Conservation (phyloP, 2,888 invertebrate species). For the Drosophila subsilvestris region DNA sequence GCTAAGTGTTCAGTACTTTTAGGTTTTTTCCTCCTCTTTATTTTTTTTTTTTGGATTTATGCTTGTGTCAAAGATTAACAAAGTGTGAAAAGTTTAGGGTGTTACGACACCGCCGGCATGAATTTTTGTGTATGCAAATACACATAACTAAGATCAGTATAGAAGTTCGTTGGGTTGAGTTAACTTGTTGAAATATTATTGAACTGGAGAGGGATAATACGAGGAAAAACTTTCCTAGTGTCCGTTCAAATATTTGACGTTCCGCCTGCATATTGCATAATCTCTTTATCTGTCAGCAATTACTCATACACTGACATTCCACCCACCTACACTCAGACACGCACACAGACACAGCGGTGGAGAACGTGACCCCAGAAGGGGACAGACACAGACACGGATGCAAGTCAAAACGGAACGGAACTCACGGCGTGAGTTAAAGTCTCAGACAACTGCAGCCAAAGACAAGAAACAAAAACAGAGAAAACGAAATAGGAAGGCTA, state of each 20-base stretch:
- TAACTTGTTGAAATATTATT: no score
- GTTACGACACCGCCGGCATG: constrained; percentile 19
- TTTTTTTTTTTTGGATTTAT: constrained; percentile 3
- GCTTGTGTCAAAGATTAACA: constrained; percentile 61
- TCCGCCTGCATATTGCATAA: constrained; percentile 27
- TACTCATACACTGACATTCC: constrained; percentile 32
- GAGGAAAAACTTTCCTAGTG: not conserved
- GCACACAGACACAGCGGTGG: constrained; percentile 27
- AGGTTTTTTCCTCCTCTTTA: constrained; percentile 19
- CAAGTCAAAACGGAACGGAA: constrained; percentile 20
- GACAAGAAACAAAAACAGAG: constrained; percentile 20
- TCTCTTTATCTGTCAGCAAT: constrained; percentile 25
- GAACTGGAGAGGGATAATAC: no score
- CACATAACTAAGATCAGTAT: not conserved
- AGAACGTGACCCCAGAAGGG: constrained; percentile 63
- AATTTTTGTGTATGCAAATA: constrained; percentile 3
- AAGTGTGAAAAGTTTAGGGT: constrained; percentile 71
- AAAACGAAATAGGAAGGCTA: constrained; percentile 9
- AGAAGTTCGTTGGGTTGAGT: no score
- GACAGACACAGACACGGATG: constrained; percentile 48
- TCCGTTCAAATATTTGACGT: not conserved
- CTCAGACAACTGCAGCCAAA: constrained; percentile 18
- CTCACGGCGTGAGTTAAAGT: constrained; percentile 61
- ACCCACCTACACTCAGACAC: constrained; percentile 24
- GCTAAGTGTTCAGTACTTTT: constrained; percentile 28